phyloP scores from a whole-genome alignment of 2,888 invertebrate species.

The Athalia cordata region DNA sequence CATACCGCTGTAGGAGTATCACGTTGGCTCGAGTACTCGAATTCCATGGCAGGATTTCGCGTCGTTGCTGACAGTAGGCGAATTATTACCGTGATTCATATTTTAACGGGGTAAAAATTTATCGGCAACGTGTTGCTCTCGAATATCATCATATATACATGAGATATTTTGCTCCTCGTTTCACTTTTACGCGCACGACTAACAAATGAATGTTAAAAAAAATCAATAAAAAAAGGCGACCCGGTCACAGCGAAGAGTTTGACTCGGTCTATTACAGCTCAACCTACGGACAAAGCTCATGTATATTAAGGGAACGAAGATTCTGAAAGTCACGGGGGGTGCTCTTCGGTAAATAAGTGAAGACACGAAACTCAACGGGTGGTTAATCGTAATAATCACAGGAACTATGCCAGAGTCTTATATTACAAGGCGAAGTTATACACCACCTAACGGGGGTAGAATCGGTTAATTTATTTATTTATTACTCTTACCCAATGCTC shows the following conservation, averaged over 20 bases:
- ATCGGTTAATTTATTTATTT: slow-evolving; percentile 28
- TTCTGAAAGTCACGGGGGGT: slow-evolving; percentile 3
- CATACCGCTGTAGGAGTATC: no score
- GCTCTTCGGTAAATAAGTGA: slow-evolving; percentile 20
- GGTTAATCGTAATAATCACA: slow-evolving; percentile 39
- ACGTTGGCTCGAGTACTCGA: neutral
- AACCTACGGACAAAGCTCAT: no score
- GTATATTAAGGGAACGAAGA: no score
- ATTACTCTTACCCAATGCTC: slow-evolving; percentile 2
- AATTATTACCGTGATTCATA: slow-evolving; percentile 35
- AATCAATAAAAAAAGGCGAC: no score
- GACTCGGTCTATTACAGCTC: no score
- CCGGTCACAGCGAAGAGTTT: no score
- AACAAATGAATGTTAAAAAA: no score
- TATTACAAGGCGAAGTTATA: no score
- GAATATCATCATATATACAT: no score
- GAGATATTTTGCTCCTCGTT: no score
- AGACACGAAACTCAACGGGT: slow-evolving; percentile 35
- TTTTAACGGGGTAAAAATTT: slow-evolving; percentile 1
- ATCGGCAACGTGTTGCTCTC: neutral
- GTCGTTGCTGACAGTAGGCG: slow-evolving; percentile 7
- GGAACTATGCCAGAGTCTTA: no score
- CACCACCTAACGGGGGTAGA: neutral
- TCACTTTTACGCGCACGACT: no score
- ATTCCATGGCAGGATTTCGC: slow-evolving; percentile 13